These are phyloP conservation scores for Lucilia sericata DNA, from an alignment of 1,140 invertebrate species.

Conservation along the genomic window DNA sequence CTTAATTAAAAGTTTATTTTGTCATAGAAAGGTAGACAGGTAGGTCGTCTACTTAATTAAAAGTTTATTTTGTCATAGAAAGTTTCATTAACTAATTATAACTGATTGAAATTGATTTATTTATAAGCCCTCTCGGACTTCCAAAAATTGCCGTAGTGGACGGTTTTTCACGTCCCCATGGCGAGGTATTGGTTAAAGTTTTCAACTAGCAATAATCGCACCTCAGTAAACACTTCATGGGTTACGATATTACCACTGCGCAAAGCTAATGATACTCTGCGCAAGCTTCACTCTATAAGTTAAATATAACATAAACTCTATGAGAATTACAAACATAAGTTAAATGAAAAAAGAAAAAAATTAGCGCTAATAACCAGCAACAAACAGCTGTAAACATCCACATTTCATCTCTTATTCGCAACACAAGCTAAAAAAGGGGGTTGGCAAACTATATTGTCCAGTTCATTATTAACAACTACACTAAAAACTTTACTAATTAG, in stretches of 20 bases:
- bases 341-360: too few species aligned
- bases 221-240: constrained; percentile 71
- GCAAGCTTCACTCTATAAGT: background rate
- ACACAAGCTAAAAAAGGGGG: too few species aligned
- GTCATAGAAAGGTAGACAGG: too few species aligned
- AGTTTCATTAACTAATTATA: background rate
- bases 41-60: too few species aligned
- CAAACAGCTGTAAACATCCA: too few species aligned
- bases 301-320: background rate
- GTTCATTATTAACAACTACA: background rate
- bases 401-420: too few species aligned
- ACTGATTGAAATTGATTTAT: background rate
- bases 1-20: too few species aligned
- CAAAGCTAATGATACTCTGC: background rate
- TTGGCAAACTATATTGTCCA: too few species aligned
- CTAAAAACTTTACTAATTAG: constrained; percentile 26
- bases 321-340: background rate
- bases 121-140: constrained; percentile 22
- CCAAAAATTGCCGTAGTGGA: constrained; percentile 25
- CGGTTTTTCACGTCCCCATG: constrained; percentile 69
- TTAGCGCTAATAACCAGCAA: too few species aligned
- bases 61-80: too few species aligned
- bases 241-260: constrained; percentile 28
- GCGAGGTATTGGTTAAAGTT: constrained; percentile 95
- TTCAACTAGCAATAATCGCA: constrained; percentile 92